These are phyloP conservation scores for Mycetomoellerius zeteki DNA, from an alignment of 1,140 invertebrate genomes.

Conservation along the genomic window DNA sequence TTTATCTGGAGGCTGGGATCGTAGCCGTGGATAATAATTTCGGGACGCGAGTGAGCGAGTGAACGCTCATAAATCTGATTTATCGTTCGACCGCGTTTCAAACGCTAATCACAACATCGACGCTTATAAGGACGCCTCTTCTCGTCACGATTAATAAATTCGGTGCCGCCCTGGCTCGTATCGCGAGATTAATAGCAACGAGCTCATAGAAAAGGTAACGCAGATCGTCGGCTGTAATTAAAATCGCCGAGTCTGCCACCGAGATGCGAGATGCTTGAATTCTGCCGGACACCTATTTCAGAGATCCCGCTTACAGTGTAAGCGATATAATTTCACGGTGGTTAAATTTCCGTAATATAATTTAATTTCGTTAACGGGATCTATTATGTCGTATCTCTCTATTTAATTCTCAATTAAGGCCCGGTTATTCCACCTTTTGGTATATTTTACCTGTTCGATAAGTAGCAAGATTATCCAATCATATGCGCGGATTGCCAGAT, in stretches of 20 bases:
- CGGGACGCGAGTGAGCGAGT: conserved; percentile 24
- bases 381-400: background rate
- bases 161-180: conserved; percentile 22
- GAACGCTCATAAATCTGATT: conserved; percentile 54
- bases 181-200: conserved; percentile 43
- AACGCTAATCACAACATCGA: conserved; percentile 50
- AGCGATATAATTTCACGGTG: conserved; percentile 25
- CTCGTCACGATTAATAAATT: conserved; percentile 56
- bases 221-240: conserved; percentile 31
- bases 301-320: background rate
- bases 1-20: conserved; percentile 45
- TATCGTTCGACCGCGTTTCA: conserved; percentile 43
- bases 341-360: conserved; percentile 22
- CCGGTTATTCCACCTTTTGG: too few relatives aligned
- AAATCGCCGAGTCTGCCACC: conserved; percentile 1
- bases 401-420: conserved; percentile 13
- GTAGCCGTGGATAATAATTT: conserved; percentile 48
- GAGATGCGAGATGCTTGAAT: conserved; percentile 18
- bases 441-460: too few relatives aligned
- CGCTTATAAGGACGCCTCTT: conserved; percentile 41
- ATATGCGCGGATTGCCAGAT: too few relatives aligned
- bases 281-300: background rate
- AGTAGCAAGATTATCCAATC: too few relatives aligned
- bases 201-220: conserved; percentile 45
- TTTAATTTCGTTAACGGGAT: conserved; percentile 6